A percentile compares a stretch with the other conserved stretches of the same genome.
These are phyloP conservation scores for Ancistrus triradiatus DNA, from an alignment of 2,113 vertebrate species.

Conservation along the genomic window DNA sequence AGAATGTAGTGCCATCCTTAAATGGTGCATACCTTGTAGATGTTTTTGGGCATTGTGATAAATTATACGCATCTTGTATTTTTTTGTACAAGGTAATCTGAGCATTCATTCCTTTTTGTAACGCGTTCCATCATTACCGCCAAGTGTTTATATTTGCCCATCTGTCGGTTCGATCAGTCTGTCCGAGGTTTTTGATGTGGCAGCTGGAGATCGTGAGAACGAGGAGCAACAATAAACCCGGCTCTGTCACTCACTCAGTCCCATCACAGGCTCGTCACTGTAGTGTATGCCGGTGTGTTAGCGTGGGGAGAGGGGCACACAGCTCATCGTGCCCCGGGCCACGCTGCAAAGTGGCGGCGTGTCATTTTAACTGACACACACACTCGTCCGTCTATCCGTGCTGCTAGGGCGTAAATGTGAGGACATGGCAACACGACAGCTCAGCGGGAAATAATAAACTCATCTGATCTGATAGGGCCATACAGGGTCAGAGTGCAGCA, in stretches of 20 bases:
- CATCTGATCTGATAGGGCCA: constrained; percentile 59
- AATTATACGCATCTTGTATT: no score
- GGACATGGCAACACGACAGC: constrained; percentile 67
- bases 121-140: no score
- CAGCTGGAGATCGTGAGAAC: constrained; percentile 73
- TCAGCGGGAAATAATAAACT: constrained; percentile 56
- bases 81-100: no score
- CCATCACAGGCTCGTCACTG: constrained; percentile 50
- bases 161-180: constrained; percentile 27
- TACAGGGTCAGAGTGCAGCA: constrained; percentile 29
- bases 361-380: constrained; percentile 71
- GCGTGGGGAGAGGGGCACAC: constrained; percentile 40
- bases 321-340: constrained; percentile 59
- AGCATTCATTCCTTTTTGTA: no score
- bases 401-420: constrained; percentile 66
- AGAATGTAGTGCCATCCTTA: no score
- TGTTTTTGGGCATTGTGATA: no score
- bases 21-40: no score
- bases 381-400: constrained; percentile 62
- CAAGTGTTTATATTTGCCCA: constrained; percentile 11
- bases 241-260: constrained; percentile 60
- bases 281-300: constrained; percentile 56
- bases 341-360: constrained; percentile 68
- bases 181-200: constrained; percentile 67
- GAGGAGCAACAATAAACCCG: constrained; percentile 64